Conservation (phyloP, 2,797 vertebrate genomes). For the Cirrhinus mrigala region DNA sequence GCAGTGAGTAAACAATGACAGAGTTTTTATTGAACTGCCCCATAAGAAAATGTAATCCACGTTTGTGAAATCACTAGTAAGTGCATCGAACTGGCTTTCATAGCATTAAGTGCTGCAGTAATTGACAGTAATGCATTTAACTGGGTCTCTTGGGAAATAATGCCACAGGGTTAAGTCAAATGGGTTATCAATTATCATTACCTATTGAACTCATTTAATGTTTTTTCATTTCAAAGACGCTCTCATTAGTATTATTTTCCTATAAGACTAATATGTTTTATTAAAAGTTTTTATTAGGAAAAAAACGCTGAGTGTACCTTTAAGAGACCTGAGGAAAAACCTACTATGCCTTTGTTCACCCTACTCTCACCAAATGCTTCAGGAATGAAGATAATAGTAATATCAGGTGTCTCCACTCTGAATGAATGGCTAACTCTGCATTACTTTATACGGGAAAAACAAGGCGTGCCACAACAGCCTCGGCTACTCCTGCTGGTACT, state of each 20-base stretch:
- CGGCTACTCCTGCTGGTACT: background rate
- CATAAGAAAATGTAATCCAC: background rate
- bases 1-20: background rate
- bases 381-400: constrained; percentile 28
- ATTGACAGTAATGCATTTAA: constrained; percentile 15
- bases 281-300: background rate
- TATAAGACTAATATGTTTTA: background rate
- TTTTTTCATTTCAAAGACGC: background rate
- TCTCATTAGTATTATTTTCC: background rate
- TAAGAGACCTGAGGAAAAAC: background rate
- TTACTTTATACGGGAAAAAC: constrained; percentile 27
- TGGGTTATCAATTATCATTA: background rate
- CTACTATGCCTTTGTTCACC: background rate
- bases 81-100: background rate
- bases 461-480: constrained; percentile 4
- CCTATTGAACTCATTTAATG: background rate
- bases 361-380: constrained; percentile 13
- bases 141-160: constrained; percentile 4
- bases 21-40: background rate
- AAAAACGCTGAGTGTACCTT: background rate
- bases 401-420: constrained; percentile 40
- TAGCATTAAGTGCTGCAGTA: background rate
- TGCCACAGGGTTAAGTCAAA: background rate
- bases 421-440: constrained; percentile 29
- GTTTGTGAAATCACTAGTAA: background rate